Percentiles rank a stretch among this genome's conserved stretches.
phyloP scores from a whole-genome alignment of 35 echinoderm and acorn worm species.

The Heliocidaris tuberculata region DNA sequence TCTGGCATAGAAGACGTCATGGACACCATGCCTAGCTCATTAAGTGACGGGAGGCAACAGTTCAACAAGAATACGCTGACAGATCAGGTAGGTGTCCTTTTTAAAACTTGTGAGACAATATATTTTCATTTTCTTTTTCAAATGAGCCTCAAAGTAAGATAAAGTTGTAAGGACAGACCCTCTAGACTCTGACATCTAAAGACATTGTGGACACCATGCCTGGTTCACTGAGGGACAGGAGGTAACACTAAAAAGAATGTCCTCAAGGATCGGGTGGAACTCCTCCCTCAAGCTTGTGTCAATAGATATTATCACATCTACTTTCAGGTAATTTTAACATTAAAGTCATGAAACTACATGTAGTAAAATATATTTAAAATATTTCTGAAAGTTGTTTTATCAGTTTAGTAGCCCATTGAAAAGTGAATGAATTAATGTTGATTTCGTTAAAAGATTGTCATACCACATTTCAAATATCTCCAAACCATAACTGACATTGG shows the following conservation, averaged over 20 bases:
- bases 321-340: background rate
- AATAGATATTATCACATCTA: background rate
- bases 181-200: background rate
- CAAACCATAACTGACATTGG: background rate
- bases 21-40: conserved; percentile 33
- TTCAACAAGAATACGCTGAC: conserved; percentile 9
- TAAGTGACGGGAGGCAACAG: background rate
- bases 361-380: too few relatives aligned
- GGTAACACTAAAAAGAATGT: background rate
- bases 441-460: background rate
- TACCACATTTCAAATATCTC: background rate
- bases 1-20: conserved; percentile 27
- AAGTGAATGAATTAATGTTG: background rate
- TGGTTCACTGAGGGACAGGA: background rate
- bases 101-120: background rate
- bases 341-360: too few relatives aligned
- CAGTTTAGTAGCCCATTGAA: too few relatives aligned
- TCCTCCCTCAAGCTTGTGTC: background rate
- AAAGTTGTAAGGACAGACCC: background rate
- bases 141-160: background rate
- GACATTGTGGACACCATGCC: background rate
- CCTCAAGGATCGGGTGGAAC: background rate
- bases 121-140: background rate
- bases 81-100: conserved; percentile 27
- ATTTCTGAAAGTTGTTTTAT: too few relatives aligned